A percentile compares a stretch with the other conserved stretches of the same genome.
Evolutionary conservation across 2,113 vertebrate genomes (phyloP).

Genomic region (Myiozetetes cayanensis): DNA sequence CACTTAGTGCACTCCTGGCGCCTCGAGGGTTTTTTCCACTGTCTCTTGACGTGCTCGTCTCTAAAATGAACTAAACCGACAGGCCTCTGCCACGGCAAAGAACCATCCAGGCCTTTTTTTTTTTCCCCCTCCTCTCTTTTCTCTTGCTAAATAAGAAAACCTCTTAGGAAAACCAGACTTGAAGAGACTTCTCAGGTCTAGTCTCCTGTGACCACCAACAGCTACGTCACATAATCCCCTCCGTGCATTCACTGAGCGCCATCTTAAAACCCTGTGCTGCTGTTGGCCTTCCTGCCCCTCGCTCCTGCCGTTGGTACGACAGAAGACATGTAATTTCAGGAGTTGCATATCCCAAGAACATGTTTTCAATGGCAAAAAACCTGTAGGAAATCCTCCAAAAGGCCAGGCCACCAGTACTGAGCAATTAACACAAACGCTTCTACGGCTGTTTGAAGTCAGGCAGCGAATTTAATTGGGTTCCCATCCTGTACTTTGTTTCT

Average conservation of each 20-base stretch:
- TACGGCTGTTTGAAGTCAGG: background rate
- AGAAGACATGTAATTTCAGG: background rate
- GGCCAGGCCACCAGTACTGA: background rate
- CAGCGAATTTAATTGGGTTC: background rate
- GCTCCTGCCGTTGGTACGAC: background rate
- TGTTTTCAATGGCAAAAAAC: background rate
- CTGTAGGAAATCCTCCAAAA: background rate
- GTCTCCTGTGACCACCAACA: background rate
- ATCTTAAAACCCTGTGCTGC: background rate
- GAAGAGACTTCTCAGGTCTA: background rate
- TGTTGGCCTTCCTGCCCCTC: background rate
- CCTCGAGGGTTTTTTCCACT: constrained; percentile 65
- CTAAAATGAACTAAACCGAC: constrained; percentile 32
- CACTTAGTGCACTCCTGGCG: background rate
- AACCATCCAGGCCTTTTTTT: background rate
- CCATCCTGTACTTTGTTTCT: background rate
- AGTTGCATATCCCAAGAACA: background rate
- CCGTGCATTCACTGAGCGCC: background rate
- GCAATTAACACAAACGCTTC: background rate
- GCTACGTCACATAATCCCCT: background rate
- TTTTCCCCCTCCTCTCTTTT: background rate
- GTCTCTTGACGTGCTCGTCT: constrained; percentile 22
- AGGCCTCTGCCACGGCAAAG: background rate
- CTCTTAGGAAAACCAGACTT: background rate
- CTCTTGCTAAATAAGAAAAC: background rate